phyloP scores from a whole-genome alignment of 53 echinoderm and acorn worm species.

The Holothuria scabra region DNA sequence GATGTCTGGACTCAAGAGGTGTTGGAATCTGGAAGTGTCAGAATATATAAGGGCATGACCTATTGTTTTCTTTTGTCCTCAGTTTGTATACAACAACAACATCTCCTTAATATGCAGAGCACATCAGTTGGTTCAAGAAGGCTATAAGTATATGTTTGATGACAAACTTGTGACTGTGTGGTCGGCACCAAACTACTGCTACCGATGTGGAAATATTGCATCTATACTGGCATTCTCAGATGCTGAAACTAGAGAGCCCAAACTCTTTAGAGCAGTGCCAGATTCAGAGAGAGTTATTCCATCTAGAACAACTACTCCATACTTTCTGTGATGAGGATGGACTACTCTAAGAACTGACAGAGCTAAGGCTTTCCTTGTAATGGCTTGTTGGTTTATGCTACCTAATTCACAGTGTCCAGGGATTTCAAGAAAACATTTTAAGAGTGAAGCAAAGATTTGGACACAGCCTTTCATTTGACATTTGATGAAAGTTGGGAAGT shows the following conservation, averaged over 20 bases:
- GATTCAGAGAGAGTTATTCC: conserved; percentile 95
- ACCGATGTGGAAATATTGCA: conserved; percentile 97
- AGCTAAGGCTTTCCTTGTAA: too few relatives aligned
- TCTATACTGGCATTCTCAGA: conserved; percentile 94
- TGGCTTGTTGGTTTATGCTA: too few relatives aligned
- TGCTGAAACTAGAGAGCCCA: conserved; percentile 82
- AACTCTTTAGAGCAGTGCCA: conserved; percentile 94
- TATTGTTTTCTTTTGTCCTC: conserved; percentile 3
- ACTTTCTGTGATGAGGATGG: conserved; percentile 70
- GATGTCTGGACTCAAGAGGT: too few relatives aligned
- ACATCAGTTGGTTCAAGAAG: conserved; percentile 98
- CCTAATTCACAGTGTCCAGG: too few relatives aligned
- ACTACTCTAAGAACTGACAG: too few relatives aligned
- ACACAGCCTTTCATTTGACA: too few relatives aligned
- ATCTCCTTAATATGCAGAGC: conserved; percentile 95
- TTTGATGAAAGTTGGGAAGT: too few relatives aligned
- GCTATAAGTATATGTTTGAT: conserved; percentile 99
- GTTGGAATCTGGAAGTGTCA: too few relatives aligned
- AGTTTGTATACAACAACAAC: conserved; percentile 99
- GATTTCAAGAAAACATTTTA: too few relatives aligned
- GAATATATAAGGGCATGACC: too few relatives aligned
- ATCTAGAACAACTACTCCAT: conserved; percentile 95
- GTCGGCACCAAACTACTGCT: conserved; percentile 99
- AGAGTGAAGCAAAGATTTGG: too few relatives aligned
- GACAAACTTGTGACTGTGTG: conserved; percentile 98